Evolutionary conservation across 1,140 invertebrate genomes (phyloP).

Genomic region (Panagrolaimus sp.): DNA sequence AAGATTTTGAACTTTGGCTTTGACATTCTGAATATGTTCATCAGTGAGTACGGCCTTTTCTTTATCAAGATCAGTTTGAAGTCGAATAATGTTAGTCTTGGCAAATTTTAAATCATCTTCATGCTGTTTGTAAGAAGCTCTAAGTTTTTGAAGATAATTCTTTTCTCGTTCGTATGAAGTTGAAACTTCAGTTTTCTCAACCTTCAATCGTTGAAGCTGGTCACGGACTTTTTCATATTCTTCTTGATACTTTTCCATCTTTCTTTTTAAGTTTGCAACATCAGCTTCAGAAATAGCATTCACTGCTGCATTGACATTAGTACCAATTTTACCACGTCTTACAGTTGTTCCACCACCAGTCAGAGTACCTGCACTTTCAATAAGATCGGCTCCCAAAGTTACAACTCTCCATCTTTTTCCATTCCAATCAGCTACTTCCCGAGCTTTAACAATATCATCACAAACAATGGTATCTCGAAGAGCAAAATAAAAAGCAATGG

Average conservation of each 20-base stretch:
- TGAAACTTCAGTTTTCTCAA: background rate
- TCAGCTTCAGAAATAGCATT: too few species aligned
- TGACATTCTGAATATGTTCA: too few species aligned
- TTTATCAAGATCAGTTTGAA: slow-evolving; percentile 10
- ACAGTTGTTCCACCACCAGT: slow-evolving; percentile 84
- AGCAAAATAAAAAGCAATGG: slow-evolving; percentile 83
- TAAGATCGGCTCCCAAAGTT: slow-evolving; percentile 80
- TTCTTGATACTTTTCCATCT: background rate
- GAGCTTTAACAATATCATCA: slow-evolving; percentile 78
- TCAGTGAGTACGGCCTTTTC: slow-evolving; percentile 20
- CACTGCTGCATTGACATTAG: slow-evolving; percentile 29
- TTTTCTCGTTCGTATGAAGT: background rate
- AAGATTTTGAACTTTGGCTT: slow-evolving; percentile 21
- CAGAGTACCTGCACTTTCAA: slow-evolving; percentile 86
- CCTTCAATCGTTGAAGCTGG: slow-evolving; percentile 25
- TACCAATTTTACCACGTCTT: slow-evolving; percentile 44
- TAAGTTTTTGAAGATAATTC: background rate
- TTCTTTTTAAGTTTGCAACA: slow-evolving; percentile 24
- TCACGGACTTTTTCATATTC: slow-evolving; percentile 67
- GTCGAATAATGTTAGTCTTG: too few species aligned
- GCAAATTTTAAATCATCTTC: too few species aligned
- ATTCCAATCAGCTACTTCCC: slow-evolving; percentile 72
- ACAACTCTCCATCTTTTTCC: slow-evolving; percentile 75
- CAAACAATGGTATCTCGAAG: slow-evolving; percentile 82
- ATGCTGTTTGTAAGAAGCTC: too few species aligned